Percentiles rank a stretch among this genome's conserved stretches.
Conservation (phyloP, 2,797 vertebrate genomes). For the Enteromius paludinosus region DNA sequence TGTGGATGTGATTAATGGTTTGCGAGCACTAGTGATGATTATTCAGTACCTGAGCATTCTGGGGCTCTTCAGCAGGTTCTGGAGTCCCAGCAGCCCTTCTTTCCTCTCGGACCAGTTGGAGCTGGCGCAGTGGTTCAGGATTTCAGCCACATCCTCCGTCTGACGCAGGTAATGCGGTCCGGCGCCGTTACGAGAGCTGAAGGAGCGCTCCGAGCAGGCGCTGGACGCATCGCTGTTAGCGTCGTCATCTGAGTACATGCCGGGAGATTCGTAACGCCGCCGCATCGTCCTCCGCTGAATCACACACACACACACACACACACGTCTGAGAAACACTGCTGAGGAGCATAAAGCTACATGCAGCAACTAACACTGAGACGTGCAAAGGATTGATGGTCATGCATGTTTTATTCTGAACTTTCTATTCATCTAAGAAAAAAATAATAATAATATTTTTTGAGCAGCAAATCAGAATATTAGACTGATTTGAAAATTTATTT, state of each 20-base stretch:
- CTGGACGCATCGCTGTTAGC: slow-evolving; percentile 95
- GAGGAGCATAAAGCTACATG: no score
- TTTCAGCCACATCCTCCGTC: slow-evolving; percentile 95
- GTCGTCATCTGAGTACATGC: slow-evolving; percentile 93
- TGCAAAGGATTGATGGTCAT: no score
- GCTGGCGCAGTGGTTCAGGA: slow-evolving; percentile 97
- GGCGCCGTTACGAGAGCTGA: slow-evolving; percentile 89
- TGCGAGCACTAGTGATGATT: no score
- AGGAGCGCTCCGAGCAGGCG: slow-evolving; percentile 94
- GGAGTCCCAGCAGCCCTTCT: slow-evolving; percentile 91
- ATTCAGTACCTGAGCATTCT: slow-evolving; percentile 83
- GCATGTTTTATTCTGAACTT: no score
- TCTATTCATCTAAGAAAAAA: no score
- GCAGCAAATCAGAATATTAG: no score
- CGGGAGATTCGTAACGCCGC: slow-evolving; percentile 90
- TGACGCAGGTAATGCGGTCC: slow-evolving; percentile 92
- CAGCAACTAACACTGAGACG: no score
- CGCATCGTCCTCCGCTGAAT: slow-evolving; percentile 89
- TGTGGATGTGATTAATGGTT: no score
- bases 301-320: not conserved
- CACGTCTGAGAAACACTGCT: no score
- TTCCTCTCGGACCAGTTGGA: slow-evolving; percentile 98
- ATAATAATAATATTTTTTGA: no score
- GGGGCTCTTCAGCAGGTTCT: slow-evolving; percentile 90
- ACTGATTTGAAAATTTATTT: no score